Conservation (phyloP, 2,797 vertebrate species). For the Megalops cyprinoides region DNA sequence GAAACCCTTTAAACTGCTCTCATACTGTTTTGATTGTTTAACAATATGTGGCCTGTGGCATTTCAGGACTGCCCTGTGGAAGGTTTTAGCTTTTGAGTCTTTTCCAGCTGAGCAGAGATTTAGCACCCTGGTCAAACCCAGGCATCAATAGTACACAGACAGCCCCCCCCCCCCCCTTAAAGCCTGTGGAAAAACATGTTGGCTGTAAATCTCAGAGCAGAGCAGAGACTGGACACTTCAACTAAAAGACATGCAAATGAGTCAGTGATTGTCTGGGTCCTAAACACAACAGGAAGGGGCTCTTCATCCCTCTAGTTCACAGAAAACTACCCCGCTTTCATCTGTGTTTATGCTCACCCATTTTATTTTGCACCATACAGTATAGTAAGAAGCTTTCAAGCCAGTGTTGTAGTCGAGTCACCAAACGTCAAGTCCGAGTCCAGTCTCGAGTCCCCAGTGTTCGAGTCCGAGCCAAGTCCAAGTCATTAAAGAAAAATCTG, state of each 20-base stretch:
- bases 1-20: neutral
- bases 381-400: slow-evolving; percentile 1
- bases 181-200: neutral
- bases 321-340: neutral
- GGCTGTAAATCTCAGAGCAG: neutral
- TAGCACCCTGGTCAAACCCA: neutral
- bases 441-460: too few species aligned
- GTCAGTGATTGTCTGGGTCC: neutral
- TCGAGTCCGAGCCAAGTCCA: too few species aligned
- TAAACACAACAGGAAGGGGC: slow-evolving; percentile 27
- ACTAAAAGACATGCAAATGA: neutral
- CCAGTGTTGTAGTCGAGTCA: too few species aligned
- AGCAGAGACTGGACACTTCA: neutral
- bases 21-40: neutral
- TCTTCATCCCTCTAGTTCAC: neutral
- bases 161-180: neutral
- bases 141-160: neutral
- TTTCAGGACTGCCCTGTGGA: neutral
- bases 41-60: neutral
- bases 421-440: too few species aligned
- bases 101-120: neutral
- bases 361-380: too few species aligned
- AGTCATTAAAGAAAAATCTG: too few species aligned
- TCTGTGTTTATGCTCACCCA: slow-evolving; percentile 11
- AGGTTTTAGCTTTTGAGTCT: neutral